Evolutionary conservation across 64 coral and sea anemone genomes (phyloP).

Genomic region (Montipora capricornis): DNA sequence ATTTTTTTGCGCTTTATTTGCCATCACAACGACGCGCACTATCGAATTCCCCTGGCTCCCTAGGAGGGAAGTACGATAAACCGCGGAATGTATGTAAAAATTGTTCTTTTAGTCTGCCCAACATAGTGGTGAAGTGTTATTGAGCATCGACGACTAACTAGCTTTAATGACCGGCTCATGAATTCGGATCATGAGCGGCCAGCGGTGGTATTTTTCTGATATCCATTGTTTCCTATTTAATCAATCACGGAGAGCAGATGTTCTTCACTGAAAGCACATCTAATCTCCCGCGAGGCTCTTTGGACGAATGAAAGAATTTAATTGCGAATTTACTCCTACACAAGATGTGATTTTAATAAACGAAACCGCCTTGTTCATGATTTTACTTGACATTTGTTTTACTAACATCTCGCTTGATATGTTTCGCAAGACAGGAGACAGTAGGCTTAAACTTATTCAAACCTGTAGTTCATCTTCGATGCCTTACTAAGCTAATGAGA

Average conservation of each 20-base stretch:
- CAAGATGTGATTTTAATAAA: constrained; percentile 41
- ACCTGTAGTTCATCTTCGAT: constrained; percentile 1
- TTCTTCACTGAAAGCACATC: constrained; percentile 7
- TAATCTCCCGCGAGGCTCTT: constrained; percentile 21
- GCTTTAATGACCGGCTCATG: not conserved
- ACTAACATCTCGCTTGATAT: not conserved
- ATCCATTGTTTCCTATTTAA: constrained; percentile 23
- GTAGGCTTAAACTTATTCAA: not conserved
- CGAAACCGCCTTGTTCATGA: not conserved
- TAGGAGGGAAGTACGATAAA: too few relatives aligned
- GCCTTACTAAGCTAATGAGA: constrained; percentile 56
- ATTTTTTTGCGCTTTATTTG: too few relatives aligned
- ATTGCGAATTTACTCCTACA: constrained; percentile 39
- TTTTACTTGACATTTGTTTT: not conserved
- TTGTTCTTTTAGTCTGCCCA: too few relatives aligned
- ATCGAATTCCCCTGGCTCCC: too few relatives aligned
- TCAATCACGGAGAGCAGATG: constrained; percentile 35
- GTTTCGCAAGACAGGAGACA: not conserved
- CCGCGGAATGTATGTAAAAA: too few relatives aligned
- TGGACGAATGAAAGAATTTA: constrained; percentile 44
- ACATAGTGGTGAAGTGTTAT: too few relatives aligned
- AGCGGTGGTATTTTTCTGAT: not conserved
- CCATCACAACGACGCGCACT: too few relatives aligned
- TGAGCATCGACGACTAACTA: too few relatives aligned
- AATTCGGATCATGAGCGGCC: not conserved